Evolutionary conservation across 2,113 vertebrate genomes (phyloP), one percentile per base, ranked within the genome.

Genomic region (Neoarius graeffei): DNA sequence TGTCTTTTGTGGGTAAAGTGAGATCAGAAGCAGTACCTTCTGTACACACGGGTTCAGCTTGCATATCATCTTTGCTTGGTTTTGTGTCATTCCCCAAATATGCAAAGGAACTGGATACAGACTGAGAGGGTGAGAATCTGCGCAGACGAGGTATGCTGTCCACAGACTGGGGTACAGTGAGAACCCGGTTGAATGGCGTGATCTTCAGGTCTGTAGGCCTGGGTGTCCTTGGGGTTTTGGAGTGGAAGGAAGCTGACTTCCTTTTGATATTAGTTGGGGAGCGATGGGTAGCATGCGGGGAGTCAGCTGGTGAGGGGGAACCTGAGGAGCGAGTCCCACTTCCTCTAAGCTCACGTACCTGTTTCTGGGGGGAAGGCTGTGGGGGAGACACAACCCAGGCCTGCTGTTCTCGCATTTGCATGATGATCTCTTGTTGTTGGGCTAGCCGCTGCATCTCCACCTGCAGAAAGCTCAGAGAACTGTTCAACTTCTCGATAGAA

Each of bases 321-420:
- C 97, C 97, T 0, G 95, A 94, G 88, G 97, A 97, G 74, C 96
- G 94, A 2, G 94, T 91, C 10, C 92, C n/a, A 91, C 94, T 56
- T 87, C 95, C 85, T 83, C 73, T 57, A 83, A 90, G 8, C 48
- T 96, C 95, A 54, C 95, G 88, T 35, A 92, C 81, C 85, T 97
- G 96, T 88, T 97, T 97, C 89, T 98, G 97, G n/a, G 97, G 96
- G 13, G 97, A 97, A 60, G 97, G 96, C 48, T 96, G 95, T 11
- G 96, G 93, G 35, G 97, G 95, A 81, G 97, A 96, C 85, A 97
- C 96, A 77, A 97, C 96, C 98, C 98, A 99, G 0, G 97, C 92
- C 91, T 98, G 98, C 30, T 99, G 96, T 91, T 98, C 98, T 81
- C 98, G 95, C 98, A 99, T 99, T 90, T 98, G 97, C 97, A 99